phyloP scores from a whole-genome alignment of 2,113 vertebrate species.

The Callocephalon fimbriatum region DNA sequence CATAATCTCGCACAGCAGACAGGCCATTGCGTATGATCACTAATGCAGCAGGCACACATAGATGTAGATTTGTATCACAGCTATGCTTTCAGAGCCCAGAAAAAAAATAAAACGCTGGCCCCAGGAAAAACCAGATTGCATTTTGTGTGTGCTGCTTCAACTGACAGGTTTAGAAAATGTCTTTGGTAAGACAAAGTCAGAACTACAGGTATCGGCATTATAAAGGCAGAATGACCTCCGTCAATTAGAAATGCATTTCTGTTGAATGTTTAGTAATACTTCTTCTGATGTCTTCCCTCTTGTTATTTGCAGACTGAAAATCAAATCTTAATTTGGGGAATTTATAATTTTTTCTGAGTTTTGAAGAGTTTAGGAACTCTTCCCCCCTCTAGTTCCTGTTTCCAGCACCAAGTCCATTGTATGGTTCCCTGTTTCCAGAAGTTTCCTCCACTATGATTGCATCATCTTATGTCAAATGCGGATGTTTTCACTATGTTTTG shows the following conservation, averaged over 20 bases:
- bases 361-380: background rate
- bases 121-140: conserved; percentile 37
- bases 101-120: conserved; percentile 35
- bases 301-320: background rate
- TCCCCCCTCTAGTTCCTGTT: background rate
- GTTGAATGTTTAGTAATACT: background rate
- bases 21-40: conserved; percentile 55
- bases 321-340: background rate
- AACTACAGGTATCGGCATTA: background rate
- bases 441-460: background rate
- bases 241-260: background rate
- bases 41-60: conserved; percentile 69
- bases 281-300: background rate
- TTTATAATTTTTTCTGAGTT: background rate
- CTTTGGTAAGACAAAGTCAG: conserved; percentile 6
- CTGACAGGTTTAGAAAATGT: background rate
- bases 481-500: background rate
- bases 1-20: conserved; percentile 68
- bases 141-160: background rate
- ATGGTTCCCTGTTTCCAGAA: background rate
- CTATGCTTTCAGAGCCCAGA: conserved; percentile 33
- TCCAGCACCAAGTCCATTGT: background rate
- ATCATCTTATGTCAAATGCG: background rate
- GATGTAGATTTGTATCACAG: conserved; percentile 63
- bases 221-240: background rate